Conservation (phyloP, 2,888 invertebrate genomes). For the Hermodice carunculata region DNA sequence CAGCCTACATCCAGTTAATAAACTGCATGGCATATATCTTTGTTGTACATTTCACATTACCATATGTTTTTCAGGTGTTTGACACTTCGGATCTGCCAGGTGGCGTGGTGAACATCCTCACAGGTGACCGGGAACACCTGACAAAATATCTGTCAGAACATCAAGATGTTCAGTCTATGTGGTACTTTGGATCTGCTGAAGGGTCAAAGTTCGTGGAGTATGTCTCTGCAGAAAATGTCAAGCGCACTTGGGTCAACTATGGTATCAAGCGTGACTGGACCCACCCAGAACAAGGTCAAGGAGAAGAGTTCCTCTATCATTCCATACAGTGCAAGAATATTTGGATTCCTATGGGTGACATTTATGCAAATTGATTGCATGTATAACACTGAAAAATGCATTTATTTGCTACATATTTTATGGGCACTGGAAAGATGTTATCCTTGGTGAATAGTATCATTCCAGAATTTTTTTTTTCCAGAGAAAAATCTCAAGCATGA, state of each 20-base stretch:
- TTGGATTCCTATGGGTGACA: conserved; percentile 71
- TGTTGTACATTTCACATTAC: conserved; percentile 3
- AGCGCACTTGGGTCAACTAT: conserved; percentile 70
- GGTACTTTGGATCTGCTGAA: conserved; percentile 68
- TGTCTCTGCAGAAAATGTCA: conserved; percentile 68
- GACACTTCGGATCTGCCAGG: conserved; percentile 71
- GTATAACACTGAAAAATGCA: too few relatives aligned
- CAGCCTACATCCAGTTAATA: too few relatives aligned
- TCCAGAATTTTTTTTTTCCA: too few relatives aligned
- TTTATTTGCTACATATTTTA: too few relatives aligned
- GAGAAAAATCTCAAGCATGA: too few relatives aligned
- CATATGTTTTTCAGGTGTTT: conserved; percentile 64
- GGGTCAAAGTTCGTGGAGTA: conserved; percentile 69
- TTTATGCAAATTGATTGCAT: conserved; percentile 68
- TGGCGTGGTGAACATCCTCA: conserved; percentile 71
- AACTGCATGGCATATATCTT: neutral
- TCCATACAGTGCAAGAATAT: conserved; percentile 69
- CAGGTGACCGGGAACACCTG: conserved; percentile 67
- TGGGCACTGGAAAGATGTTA: too few relatives aligned
- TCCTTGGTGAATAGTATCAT: too few relatives aligned
- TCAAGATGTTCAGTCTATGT: conserved; percentile 68
- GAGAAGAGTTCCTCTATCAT: conserved; percentile 69
- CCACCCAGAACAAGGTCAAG: conserved; percentile 58
- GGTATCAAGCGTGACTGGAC: conserved; percentile 65
- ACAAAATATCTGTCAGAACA: conserved; percentile 68